A percentile compares a stretch with the other conserved stretches of the same genome.
Evolutionary conservation across 2,113 vertebrate species (phyloP).

Genomic region (Petromus typicus): DNA sequence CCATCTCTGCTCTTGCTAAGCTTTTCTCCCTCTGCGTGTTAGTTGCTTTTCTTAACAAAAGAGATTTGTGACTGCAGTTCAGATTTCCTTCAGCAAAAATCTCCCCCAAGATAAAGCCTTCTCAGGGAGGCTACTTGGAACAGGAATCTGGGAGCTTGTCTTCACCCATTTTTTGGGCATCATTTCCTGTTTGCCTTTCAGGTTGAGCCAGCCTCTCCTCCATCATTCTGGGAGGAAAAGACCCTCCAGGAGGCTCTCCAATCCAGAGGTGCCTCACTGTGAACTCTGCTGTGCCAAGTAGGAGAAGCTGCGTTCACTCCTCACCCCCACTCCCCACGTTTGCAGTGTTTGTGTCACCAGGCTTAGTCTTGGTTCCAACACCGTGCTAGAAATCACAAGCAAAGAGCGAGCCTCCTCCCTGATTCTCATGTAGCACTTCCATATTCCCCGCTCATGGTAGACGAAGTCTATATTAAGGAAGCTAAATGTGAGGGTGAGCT

Average conservation of each 20-base stretch:
- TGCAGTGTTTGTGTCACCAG: neutral
- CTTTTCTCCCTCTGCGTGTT: constrained; percentile 56
- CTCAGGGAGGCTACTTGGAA: constrained; percentile 60
- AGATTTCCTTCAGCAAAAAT: constrained; percentile 68
- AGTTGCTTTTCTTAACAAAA: constrained; percentile 74
- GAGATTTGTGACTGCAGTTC: constrained; percentile 62
- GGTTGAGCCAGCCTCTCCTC: neutral
- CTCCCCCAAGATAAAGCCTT: constrained; percentile 69
- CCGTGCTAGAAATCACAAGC: constrained; percentile 14
- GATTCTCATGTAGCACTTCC: neutral
- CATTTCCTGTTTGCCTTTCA: constrained; percentile 69
- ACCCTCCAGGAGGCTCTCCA: neutral
- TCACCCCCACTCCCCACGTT: neutral
- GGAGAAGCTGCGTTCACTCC: neutral
- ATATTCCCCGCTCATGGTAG: neutral
- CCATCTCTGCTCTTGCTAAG: neutral
- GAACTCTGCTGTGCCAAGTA: neutral
- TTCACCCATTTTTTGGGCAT: constrained; percentile 66
- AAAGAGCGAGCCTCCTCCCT: neutral
- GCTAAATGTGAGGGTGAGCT: constrained; percentile 43
- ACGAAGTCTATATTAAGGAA: constrained; percentile 52
- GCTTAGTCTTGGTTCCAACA: neutral
- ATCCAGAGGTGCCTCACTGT: neutral
- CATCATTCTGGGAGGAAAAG: constrained; percentile 11
- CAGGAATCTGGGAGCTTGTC: constrained; percentile 70